These are phyloP conservation scores for Andrena camellia DNA, from an alignment of 2,888 invertebrate species.

Conservation along the genomic window DNA sequence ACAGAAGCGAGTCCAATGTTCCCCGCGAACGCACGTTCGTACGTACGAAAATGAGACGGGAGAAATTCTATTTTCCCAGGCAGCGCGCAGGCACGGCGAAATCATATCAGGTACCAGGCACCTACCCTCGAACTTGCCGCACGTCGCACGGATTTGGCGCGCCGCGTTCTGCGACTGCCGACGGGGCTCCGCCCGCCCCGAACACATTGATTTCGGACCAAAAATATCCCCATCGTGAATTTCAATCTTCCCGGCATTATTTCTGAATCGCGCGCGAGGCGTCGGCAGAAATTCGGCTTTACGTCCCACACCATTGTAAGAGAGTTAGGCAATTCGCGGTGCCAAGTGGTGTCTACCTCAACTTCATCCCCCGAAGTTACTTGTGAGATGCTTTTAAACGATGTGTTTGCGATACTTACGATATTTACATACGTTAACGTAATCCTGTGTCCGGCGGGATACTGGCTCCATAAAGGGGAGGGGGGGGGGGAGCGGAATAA, in stretches of 20 bases:
- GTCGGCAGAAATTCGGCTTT: background rate
- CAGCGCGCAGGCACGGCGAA: conserved; percentile 25
- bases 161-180: conserved; percentile 48
- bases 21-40: conserved; percentile 28
- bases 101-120: conserved; percentile 55
- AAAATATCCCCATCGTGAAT: conserved; percentile 53
- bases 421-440: no score
- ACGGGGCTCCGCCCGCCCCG: conserved; percentile 20
- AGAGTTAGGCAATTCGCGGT: background rate
- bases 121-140: conserved; percentile 51
- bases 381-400: background rate
- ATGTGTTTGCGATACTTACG: no score
- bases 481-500: background rate
- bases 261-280: conserved; percentile 2
- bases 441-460: no score
- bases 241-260: conserved; percentile 25
- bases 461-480: no score
- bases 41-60: conserved; percentile 42
- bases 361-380: background rate
- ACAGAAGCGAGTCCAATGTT: conserved; percentile 1
- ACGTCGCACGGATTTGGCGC: conserved; percentile 61
- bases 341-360: background rate
- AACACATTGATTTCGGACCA: conserved; percentile 58
- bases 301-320: background rate
- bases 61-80: conserved; percentile 60